A percentile compares a stretch with the other conserved stretches of the same genome.
These are phyloP conservation scores for Drosophila oshimai DNA, from an alignment of 1,140 invertebrate species.

Conservation along the genomic window DNA sequence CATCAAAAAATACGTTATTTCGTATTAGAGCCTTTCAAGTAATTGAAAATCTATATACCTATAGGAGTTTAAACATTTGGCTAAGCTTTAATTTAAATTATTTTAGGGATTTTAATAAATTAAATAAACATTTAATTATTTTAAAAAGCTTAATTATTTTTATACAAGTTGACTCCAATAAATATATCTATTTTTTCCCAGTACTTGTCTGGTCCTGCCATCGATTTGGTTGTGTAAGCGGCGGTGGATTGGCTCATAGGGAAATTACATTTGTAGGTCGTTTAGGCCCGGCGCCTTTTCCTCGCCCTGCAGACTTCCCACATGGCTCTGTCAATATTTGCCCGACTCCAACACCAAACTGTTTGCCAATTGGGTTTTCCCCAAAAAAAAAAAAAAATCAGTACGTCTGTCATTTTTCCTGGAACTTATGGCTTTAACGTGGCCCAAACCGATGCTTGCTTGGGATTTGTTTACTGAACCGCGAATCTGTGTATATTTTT, in stretches of 20 bases:
- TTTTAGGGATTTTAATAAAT: too few species aligned
- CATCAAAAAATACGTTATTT: too few species aligned
- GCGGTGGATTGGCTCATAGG: constrained; percentile 19
- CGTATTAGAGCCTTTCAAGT: too few species aligned
- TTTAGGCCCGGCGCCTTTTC: constrained; percentile 8
- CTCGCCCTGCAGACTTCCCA: neutral
- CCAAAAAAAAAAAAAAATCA: neutral
- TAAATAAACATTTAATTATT: too few species aligned
- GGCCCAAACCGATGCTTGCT: constrained; percentile 6
- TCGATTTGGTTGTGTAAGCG: constrained; percentile 31
- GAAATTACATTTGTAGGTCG: constrained; percentile 51
- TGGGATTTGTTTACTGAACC: constrained; percentile 69
- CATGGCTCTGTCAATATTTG: constrained; percentile 46
- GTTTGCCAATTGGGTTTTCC: constrained; percentile 20
- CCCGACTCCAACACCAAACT: constrained; percentile 25
- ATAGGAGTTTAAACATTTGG: too few species aligned
- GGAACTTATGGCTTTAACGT: constrained; percentile 44
- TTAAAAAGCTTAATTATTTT: too few species aligned
- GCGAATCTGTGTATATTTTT: constrained; percentile 50
- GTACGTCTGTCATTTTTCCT: constrained; percentile 27
- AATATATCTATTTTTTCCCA: neutral
- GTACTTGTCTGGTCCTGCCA: constrained; percentile 10
- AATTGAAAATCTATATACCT: too few species aligned
- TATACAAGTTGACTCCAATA: too few species aligned
- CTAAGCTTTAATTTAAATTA: too few species aligned